phyloP scores from a whole-genome alignment of 2,797 vertebrate genomes.

The Microctenopoma lineatum region DNA sequence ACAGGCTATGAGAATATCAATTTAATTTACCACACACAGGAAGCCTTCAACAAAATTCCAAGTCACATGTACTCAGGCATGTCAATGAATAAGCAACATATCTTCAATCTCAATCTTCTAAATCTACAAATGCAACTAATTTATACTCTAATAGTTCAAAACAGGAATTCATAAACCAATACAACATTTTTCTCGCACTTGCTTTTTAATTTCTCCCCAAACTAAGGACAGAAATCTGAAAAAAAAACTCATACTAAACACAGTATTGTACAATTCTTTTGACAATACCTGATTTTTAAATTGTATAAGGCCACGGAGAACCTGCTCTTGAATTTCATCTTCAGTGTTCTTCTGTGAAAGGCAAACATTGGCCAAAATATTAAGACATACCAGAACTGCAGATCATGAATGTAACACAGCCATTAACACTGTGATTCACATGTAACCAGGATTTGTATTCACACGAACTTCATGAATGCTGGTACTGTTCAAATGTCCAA shows the following conservation, averaged over 20 bases:
- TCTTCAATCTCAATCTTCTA: neutral
- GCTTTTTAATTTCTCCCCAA: neutral
- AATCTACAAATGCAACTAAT: slow-evolving; percentile 15
- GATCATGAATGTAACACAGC: neutral
- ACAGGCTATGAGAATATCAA: slow-evolving; percentile 23
- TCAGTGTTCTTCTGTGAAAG: slow-evolving; percentile 89
- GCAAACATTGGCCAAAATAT: slow-evolving; percentile 27
- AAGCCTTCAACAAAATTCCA: slow-evolving; percentile 42
- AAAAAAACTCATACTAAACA: neutral
- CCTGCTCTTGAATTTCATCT: slow-evolving; percentile 89
- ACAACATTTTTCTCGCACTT: neutral
- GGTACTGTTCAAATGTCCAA: slow-evolving; percentile 16
- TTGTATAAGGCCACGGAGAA: slow-evolving; percentile 81
- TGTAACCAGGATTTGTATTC: neutral
- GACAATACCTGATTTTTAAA: slow-evolving; percentile 87
- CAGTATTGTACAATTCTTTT: too few relatives aligned
- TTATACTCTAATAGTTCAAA: neutral
- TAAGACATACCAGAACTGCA: neutral
- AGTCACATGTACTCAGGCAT: slow-evolving; percentile 33
- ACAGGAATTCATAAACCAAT: neutral
- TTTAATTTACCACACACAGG: slow-evolving; percentile 47
- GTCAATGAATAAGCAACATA: slow-evolving; percentile 31
- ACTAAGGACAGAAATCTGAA: neutral
- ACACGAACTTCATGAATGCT: neutral
- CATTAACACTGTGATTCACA: neutral